These are phyloP conservation scores for Puntigrus tetrazona DNA, from an alignment of 2,113 vertebrate species.

Conservation along the genomic window DNA sequence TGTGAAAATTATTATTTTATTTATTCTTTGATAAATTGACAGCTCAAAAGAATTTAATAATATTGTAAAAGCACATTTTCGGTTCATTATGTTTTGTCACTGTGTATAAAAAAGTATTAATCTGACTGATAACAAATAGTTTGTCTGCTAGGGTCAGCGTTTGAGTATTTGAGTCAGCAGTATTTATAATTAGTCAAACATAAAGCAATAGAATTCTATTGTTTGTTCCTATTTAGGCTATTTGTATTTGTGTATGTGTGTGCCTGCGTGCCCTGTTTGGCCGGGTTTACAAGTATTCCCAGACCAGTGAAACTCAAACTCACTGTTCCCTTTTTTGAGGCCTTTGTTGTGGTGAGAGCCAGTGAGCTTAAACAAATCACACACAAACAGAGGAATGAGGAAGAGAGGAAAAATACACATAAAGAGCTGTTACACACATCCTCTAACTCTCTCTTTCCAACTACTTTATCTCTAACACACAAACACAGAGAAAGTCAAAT, in stretches of 20 bases:
- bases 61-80: neutral
- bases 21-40: neutral
- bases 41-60: neutral
- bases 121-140: neutral
- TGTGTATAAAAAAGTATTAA: neutral
- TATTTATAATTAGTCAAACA: neutral
- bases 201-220: neutral
- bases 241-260: neutral
- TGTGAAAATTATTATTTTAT: neutral
- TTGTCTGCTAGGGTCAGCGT: neutral
- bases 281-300: constrained; percentile 29
- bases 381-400: constrained; percentile 62
- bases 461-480: neutral
- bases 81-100: neutral
- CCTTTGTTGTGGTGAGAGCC: constrained; percentile 47
- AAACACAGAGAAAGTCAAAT: constrained; percentile 9
- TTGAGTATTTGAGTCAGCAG: neutral
- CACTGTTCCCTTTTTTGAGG: constrained; percentile 37
- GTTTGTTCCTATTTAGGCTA: neutral
- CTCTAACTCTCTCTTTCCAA: constrained; percentile 8
- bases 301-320: constrained; percentile 40
- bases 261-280: neutral
- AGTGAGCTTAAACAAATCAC: constrained; percentile 57
- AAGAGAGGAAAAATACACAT: constrained; percentile 53
- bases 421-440: constrained; percentile 16